A percentile compares a stretch with the other conserved stretches of the same genome.
These are phyloP conservation scores for Furnarius figulus DNA, from an alignment of 2,113 vertebrate species.

Conservation along the genomic window DNA sequence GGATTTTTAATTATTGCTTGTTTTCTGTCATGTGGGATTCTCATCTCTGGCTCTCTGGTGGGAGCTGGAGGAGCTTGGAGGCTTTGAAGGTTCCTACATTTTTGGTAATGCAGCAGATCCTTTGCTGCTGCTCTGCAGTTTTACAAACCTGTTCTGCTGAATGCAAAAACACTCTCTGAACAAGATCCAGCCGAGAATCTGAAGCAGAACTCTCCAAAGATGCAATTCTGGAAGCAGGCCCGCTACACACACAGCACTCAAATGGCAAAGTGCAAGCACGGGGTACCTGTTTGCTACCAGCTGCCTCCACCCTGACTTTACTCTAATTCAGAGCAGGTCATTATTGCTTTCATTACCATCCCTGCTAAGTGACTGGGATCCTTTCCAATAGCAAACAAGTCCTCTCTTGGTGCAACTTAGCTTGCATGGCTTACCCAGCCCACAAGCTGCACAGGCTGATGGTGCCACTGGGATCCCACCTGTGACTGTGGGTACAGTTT, in stretches of 20 bases:
- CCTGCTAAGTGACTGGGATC: not conserved
- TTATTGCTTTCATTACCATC: not conserved
- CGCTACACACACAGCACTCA: not conserved
- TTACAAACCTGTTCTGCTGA: not conserved
- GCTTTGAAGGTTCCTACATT: not conserved
- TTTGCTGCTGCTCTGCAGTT: not conserved
- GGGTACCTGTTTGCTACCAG: not conserved
- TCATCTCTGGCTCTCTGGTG: not conserved
- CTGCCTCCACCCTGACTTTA: not conserved
- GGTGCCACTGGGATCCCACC: not conserved
- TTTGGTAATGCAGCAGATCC: not conserved
- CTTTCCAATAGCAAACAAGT: not conserved
- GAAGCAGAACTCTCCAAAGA: not conserved
- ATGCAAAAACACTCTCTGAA: not conserved
- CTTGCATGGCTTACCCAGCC: not conserved
- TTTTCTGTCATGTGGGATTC: constrained; percentile 36
- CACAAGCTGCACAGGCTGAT: not conserved
- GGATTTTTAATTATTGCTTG: constrained; percentile 52
- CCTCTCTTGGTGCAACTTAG: not conserved
- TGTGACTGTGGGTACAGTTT: not conserved
- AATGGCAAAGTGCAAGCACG: not conserved
- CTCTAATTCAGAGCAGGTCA: not conserved
- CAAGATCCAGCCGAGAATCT: not conserved
- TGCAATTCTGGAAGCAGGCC: not conserved
- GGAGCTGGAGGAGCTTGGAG: not conserved